These are phyloP conservation scores for Aramus guarauna DNA, from an alignment of 2,113 vertebrate genomes.

Conservation along the genomic window DNA sequence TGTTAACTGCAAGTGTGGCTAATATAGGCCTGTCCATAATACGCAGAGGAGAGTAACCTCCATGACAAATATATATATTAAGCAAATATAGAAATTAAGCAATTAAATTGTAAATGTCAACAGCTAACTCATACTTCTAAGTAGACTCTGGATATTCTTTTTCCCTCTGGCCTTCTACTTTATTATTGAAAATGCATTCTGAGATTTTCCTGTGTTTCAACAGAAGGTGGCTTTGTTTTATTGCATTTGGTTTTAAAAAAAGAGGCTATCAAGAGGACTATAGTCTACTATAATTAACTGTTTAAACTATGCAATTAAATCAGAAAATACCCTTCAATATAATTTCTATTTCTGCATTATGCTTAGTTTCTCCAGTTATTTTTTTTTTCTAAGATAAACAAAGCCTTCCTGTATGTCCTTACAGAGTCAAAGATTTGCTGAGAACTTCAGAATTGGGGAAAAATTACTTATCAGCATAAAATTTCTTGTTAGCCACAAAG, in stretches of 20 bases:
- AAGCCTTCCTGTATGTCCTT: neutral
- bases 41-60: accelerated
- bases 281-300: neutral
- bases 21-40: neutral
- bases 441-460: neutral
- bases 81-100: neutral
- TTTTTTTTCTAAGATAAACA: neutral
- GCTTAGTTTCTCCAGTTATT: neutral
- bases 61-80: neutral
- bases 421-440: neutral
- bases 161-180: neutral
- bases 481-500: conserved; percentile 28
- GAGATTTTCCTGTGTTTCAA: neutral
- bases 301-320: neutral
- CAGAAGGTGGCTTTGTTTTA: neutral
- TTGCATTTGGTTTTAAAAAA: neutral
- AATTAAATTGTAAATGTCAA: neutral
- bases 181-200: neutral
- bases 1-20: neutral
- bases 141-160: neutral
- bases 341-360: neutral
- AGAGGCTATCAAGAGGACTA: neutral
- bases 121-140: neutral
- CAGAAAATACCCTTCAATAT: neutral
- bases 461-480: conserved; percentile 22